A percentile compares a stretch with the other conserved stretches of the same genome.
Conservation (phyloP, 2,888 invertebrate genomes). For the Agriopis leucophaearia region DNA sequence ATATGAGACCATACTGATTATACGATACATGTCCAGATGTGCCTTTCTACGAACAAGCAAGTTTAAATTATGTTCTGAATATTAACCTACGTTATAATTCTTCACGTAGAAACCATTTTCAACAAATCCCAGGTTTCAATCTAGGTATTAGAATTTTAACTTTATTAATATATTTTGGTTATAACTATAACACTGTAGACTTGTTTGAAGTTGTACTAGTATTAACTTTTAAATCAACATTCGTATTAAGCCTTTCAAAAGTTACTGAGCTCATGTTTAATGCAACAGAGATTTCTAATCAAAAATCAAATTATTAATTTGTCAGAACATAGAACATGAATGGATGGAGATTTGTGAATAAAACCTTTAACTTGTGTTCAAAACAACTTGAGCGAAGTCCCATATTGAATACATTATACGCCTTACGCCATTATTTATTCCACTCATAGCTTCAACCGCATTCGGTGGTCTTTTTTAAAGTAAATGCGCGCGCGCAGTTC, state of each 20-base stretch:
- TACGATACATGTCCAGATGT: conserved; percentile 25
- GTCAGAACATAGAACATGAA: too few relatives aligned
- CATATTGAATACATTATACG: too few relatives aligned
- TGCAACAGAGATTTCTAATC: background rate
- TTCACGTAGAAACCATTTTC: conserved; percentile 34
- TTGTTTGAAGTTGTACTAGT: conserved; percentile 14
- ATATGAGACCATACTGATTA: conserved; percentile 4
- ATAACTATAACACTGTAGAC: conserved; percentile 14
- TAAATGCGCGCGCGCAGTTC: too few relatives aligned
- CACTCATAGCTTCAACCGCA: too few relatives aligned
- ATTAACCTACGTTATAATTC: conserved; percentile 26
- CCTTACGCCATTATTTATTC: too few relatives aligned
- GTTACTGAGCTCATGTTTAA: background rate
- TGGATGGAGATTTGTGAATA: too few relatives aligned
- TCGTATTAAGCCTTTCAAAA: background rate
- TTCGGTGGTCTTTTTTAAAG: too few relatives aligned
- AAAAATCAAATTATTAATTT: too few relatives aligned
- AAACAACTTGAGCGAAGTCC: too few relatives aligned
- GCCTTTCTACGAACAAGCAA: conserved; percentile 38
- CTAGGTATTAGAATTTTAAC: conserved; percentile 8
- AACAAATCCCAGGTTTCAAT: conserved; percentile 29
- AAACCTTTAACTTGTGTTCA: too few relatives aligned
- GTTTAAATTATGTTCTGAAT: conserved; percentile 35
- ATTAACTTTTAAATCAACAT: conserved; percentile 15
- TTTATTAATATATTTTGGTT: conserved; percentile 17